These are phyloP conservation scores for Celastrina argiolus DNA, from an alignment of 2,888 invertebrate species.

Conservation along the genomic window DNA sequence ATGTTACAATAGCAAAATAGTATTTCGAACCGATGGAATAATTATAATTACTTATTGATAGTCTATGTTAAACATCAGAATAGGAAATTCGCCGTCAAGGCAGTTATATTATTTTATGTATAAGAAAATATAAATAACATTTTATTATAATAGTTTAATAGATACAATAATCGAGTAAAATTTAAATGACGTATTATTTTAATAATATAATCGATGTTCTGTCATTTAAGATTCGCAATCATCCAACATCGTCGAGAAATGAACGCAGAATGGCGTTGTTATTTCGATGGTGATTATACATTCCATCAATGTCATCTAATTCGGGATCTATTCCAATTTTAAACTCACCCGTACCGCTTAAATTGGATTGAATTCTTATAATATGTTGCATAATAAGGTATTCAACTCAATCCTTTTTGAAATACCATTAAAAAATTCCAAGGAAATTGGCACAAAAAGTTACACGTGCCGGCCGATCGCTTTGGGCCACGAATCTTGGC, in stretches of 20 bases:
- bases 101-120: no score
- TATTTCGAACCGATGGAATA: no score
- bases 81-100: no score
- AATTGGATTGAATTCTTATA: constrained; percentile 45
- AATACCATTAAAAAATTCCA: constrained; percentile 61
- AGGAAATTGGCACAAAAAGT: constrained; percentile 72
- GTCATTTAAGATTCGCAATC: not conserved
- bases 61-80: no score
- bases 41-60: no score
- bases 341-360: constrained; percentile 24
- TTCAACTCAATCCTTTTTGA: constrained; percentile 60
- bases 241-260: no score
- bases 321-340: constrained; percentile 33
- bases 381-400: constrained; percentile 71
- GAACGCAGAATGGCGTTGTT: not conserved
- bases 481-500: constrained; percentile 71
- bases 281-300: not conserved
- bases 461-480: constrained; percentile 73
- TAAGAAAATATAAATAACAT: no score
- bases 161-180: no score
- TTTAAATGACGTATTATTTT: no score
- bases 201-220: no score
- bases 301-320: constrained; percentile 30
- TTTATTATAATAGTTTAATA: no score
- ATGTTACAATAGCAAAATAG: no score